A percentile compares a stretch with the other conserved stretches of the same genome.
These are phyloP conservation scores for Rhagologus leucostigma DNA, from an alignment of 2,113 vertebrate species.

Conservation along the genomic window DNA sequence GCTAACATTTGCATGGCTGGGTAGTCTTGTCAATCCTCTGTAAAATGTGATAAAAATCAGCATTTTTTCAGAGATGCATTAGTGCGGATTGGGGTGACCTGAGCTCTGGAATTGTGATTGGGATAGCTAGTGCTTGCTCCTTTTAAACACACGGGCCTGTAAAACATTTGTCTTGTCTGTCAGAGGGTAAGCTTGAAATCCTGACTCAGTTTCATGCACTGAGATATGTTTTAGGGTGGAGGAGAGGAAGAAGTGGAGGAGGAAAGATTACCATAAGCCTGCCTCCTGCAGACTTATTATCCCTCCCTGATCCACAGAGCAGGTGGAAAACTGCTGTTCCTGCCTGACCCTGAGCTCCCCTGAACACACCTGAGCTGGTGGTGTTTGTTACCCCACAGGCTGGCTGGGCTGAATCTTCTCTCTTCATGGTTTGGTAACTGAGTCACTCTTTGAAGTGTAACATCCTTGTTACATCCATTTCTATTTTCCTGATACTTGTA, in stretches of 20 bases:
- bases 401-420: neutral
- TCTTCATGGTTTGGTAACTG: neutral
- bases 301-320: neutral
- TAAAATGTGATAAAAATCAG: neutral
- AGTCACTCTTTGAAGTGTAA: neutral
- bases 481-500: neutral
- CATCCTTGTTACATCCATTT: neutral
- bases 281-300: neutral
- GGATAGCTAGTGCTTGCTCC: neutral
- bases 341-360: neutral
- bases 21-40: neutral
- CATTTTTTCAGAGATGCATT: neutral
- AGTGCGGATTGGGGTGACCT: neutral
- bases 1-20: neutral
- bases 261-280: neutral
- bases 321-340: neutral
- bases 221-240: neutral
- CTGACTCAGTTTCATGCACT: neutral
- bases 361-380: rapidly evolving
- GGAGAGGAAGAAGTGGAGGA: neutral
- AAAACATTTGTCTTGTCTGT: neutral
- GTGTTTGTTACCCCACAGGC: neutral
- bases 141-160: neutral
- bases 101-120: neutral
- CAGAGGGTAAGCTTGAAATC: neutral